Base-by-base conservation (phyloP, 2,888 invertebrate species). In the Drosophila phalerata region DNA sequence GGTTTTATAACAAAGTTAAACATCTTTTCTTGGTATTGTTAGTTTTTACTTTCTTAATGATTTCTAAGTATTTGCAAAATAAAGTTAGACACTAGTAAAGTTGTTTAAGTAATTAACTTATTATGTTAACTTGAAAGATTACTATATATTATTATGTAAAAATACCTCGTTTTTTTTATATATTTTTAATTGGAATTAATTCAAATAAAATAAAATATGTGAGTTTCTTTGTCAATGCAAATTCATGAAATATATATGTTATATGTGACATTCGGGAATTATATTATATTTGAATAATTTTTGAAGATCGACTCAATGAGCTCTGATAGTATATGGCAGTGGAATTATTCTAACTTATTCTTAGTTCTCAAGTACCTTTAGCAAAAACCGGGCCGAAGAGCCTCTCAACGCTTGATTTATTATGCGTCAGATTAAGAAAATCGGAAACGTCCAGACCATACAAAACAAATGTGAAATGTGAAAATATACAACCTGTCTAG, bases 401-500 rank as follows among this genome's bases (percentile, higher is more conserved):
- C 25, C 62, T 71, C 85, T 78, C 62, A 43, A 56, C 38, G n/a
- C 28, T 75, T 89, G 77, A 89, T 85, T 85, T 85, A 89, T 77
- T 40, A 15, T 49, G 34, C 17, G 5, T 32, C 67, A 79, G 89
- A 88, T 88, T 81, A 81, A 61, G 58, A 53, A 79, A 84, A 84
- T 84, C 85, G 87, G 89, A 88, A 84, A 87, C 72, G 84, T 87
- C 58, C 63, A 69, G 60, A 4, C 64, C 55, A 40, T 45, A 43
- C 38, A 60, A 56, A 63, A 13, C 43, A 40, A 52, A 28, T 25
- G 52, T 30, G 43, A 40, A 52, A 28, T 25, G 52, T 30, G 43
- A 52, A 71, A 73, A 85, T 87, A 76, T 85, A 85, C 85, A 87
- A 88, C 84, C 89, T 87, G 84, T 88, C 79, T 69, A 73, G 85